These are phyloP conservation scores for Anthrax anthrax DNA, from an alignment of 2,888 invertebrate species.

Conservation along the genomic window DNA sequence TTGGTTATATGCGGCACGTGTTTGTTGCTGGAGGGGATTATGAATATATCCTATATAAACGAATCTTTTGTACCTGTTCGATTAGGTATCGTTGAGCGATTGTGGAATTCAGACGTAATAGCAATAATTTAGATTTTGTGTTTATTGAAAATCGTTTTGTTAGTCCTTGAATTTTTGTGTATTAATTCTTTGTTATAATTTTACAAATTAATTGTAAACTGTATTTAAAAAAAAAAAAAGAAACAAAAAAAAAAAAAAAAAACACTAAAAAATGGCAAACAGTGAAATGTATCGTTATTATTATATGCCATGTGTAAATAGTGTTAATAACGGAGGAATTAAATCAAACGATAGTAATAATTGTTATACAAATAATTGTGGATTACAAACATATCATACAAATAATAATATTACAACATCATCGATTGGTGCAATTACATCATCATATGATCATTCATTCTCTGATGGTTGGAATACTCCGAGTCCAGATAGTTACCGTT, in stretches of 20 bases:
- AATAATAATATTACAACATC: neutral
- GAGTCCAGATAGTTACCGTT: constrained; percentile 33
- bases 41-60: neutral
- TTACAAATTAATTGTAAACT: neutral
- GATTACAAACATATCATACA: constrained; percentile 1
- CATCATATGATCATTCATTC: constrained; percentile 18
- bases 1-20: constrained; percentile 10
- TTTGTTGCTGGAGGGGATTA: constrained; percentile 8
- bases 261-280: constrained; percentile 22
- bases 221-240: neutral
- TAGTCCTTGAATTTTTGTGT: neutral
- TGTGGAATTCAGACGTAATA: neutral
- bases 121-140: no score
- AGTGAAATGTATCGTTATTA: constrained; percentile 34
- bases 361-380: constrained; percentile 3
- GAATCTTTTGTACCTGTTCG: neutral
- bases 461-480: constrained; percentile 35
- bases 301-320: constrained; percentile 14
- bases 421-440: neutral
- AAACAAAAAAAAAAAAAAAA: neutral
- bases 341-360: constrained; percentile 5
- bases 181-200: neutral
- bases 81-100: neutral
- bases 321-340: neutral
- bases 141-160: no score